Conservation (phyloP, 2,113 vertebrate genomes). For the Bubo blakistoni region DNA sequence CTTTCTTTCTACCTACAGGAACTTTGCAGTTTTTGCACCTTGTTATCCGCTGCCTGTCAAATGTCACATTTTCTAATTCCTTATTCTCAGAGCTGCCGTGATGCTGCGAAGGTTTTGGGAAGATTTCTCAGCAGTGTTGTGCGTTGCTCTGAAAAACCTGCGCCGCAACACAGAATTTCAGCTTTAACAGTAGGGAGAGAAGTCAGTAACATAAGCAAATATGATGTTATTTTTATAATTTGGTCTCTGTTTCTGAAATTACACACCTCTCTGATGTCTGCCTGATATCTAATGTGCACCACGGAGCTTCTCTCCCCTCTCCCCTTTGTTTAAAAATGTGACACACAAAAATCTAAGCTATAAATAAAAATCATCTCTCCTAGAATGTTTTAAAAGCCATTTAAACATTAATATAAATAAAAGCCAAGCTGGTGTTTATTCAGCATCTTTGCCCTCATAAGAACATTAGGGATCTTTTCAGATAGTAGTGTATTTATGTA, state of each 20-base stretch:
- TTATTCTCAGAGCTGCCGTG: background rate
- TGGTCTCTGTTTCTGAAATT: background rate
- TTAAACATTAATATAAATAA: slow-evolving; percentile 32
- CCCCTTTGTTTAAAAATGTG: slow-evolving; percentile 56
- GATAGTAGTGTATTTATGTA: background rate
- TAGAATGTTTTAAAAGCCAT: slow-evolving; percentile 28
- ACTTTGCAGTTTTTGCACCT: slow-evolving; percentile 27
- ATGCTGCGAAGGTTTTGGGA: accelerated
- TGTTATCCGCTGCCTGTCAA: slow-evolving; percentile 26
- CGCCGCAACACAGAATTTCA: background rate
- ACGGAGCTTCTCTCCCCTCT: background rate
- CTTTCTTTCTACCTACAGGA: slow-evolving; percentile 22
- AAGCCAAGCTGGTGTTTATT: slow-evolving; percentile 30
- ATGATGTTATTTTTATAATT: background rate
- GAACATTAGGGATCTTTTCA: background rate
- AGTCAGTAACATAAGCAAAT: background rate
- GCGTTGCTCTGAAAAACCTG: background rate
- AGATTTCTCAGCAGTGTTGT: background rate
- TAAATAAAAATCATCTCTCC: slow-evolving; percentile 32
- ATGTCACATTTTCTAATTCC: slow-evolving; percentile 26
- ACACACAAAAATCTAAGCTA: slow-evolving; percentile 44
- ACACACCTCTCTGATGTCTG: background rate
- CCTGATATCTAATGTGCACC: background rate
- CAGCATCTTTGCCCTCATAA: background rate
- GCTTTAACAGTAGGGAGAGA: background rate